Base-by-base conservation (phyloP, 1,140 invertebrate genomes). In the Heliconius eleuchia region DNA sequence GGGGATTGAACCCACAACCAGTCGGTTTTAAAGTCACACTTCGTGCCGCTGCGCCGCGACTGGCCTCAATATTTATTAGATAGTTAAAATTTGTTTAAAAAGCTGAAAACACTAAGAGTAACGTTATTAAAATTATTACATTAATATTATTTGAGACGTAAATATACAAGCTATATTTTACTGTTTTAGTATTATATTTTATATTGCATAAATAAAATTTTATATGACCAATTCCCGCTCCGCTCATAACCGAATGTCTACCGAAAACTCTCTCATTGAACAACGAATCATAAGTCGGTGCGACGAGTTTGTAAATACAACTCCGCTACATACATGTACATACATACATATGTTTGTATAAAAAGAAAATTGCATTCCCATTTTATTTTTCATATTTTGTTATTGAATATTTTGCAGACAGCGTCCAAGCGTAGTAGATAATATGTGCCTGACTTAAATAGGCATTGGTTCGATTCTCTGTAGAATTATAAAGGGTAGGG, bases 251-350 rank as follows among this genome's bases (percentile, higher is more conserved):
- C 2, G 7, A 30, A 46, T 73, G 0, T 27, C 27, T 66, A 30
- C 60, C 60, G 9, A 30, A 30, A 13, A 27, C 23, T 66, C 60
- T 66, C 60, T 66, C 60, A 66, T 66, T 66, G 60, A 66, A 66
- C 27, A 66, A 66, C 60, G 60, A 66, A 66, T 66, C 60, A 66
- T 66, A 66, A 66, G 60, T 66, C 60, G 11, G 23, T 66, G 23
- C 60, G 27, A 66, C 23, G 60, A 66, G 60, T 66, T 66, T 66
- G 60, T 66, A 66, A 66, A 66, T 66, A 27, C 60, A 9, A 30
- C 60, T 4, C 27, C 23, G 11, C 60, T 2, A 2, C 60, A 66
- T 16, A 66, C 13, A 66, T 30, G 11, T 30, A 27, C 23, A 16
- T 66, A 66, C 60, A 6, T 66, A 66, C 4, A 27, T 30, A 66